Evolutionary conservation across 2,888 invertebrate species (phyloP).

Genomic region (Leptodirus hochenwartii): DNA sequence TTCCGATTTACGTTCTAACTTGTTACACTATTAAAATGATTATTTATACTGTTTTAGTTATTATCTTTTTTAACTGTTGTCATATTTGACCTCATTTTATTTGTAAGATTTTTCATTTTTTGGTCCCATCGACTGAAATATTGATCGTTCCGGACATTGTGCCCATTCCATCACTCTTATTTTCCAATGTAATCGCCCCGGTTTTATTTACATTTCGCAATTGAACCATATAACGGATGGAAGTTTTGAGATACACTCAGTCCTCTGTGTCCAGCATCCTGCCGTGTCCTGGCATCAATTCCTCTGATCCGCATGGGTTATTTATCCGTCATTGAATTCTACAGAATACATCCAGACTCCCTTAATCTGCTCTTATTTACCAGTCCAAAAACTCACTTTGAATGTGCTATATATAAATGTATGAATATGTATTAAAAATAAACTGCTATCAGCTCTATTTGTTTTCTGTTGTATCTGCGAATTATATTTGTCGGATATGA

Average conservation of each 20-base stretch:
- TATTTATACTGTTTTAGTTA: constrained; percentile 28
- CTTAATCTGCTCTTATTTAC: constrained; percentile 22
- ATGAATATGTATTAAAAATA: constrained; percentile 31
- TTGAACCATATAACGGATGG: too few species aligned
- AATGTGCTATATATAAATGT: constrained; percentile 33
- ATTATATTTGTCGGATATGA: constrained; percentile 29
- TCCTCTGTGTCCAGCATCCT: too few species aligned
- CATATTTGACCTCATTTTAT: too few species aligned
- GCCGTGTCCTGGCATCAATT: too few species aligned
- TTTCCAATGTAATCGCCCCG: too few species aligned
- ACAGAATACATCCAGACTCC: too few species aligned
- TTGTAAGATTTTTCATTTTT: too few species aligned
- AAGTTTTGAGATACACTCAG: too few species aligned
- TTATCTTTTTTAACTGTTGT: constrained; percentile 19
- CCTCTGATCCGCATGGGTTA: constrained; percentile 26
- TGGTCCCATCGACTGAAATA: too few species aligned
- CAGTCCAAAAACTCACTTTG: constrained; percentile 28
- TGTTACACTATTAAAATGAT: constrained; percentile 27
- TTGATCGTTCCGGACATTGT: too few species aligned
- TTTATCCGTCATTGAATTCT: constrained; percentile 18
- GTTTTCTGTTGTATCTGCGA: constrained; percentile 31
- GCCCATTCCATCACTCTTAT: too few species aligned
- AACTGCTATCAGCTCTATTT: constrained; percentile 31
- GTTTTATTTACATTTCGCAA: too few species aligned
- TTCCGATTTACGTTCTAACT: constrained; percentile 27